phyloP scores from a whole-genome alignment of 2,113 vertebrate genomes.

The Perca schrenkii region DNA sequence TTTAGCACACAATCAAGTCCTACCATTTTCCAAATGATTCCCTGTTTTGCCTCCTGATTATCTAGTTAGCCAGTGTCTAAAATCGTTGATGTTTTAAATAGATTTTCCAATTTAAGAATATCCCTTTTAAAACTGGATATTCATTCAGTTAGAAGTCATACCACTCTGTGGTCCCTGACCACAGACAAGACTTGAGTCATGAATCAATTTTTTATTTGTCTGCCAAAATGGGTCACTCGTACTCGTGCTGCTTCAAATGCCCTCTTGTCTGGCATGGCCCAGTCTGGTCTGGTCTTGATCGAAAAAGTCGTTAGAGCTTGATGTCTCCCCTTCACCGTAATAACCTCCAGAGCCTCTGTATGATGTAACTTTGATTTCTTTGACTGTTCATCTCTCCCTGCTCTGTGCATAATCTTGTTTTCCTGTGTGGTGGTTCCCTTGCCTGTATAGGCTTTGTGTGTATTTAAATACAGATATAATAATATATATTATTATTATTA shows the following conservation, averaged over 20 bases:
- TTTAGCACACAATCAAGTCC: constrained; percentile 43
- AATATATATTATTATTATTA: constrained; percentile 79
- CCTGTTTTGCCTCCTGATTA: constrained; percentile 20
- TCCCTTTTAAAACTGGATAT: constrained; percentile 20
- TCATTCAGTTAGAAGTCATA: constrained; percentile 9
- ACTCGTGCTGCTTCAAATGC: background rate
- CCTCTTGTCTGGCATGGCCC: constrained; percentile 1
- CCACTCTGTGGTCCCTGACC: background rate
- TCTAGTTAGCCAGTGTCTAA: constrained; percentile 6
- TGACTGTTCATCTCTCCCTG: constrained; percentile 74
- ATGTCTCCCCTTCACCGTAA: constrained; percentile 61
- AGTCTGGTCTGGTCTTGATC: constrained; percentile 68
- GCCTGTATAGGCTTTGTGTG: constrained; percentile 94
- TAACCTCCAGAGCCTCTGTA: constrained; percentile 74
- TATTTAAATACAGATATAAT: constrained; percentile 92
- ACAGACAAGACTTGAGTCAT: background rate
- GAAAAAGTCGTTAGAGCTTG: constrained; percentile 48
- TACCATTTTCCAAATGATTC: constrained; percentile 21
- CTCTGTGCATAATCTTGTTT: constrained; percentile 89
- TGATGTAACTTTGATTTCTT: constrained; percentile 54
- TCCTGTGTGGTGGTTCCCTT: constrained; percentile 89
- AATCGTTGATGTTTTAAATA: constrained; percentile 25
- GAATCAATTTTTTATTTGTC: constrained; percentile 21
- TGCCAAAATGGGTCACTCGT: constrained; percentile 10
- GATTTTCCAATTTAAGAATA: background rate